Evolutionary conservation across 2,113 vertebrate genomes (phyloP).

Genomic region (Bubo bubo): DNA sequence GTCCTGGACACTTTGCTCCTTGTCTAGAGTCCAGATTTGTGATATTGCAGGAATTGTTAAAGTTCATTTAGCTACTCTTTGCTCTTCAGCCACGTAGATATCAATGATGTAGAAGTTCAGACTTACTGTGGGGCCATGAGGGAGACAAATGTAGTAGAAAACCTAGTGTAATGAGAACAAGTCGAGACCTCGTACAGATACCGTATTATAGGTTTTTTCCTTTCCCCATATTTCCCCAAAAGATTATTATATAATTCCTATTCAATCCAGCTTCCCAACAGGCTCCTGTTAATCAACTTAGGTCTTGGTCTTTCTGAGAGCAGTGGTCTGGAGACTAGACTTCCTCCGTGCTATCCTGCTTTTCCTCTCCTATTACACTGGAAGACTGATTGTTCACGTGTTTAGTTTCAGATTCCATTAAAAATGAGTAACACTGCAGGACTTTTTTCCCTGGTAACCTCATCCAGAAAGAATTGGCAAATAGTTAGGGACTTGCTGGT

Average conservation of each 20-base stretch:
- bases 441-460: not conserved
- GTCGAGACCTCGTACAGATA: not conserved
- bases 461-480: not conserved
- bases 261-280: not conserved
- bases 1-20: not conserved
- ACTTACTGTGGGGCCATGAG: not conserved
- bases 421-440: not conserved
- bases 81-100: not conserved
- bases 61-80: not conserved
- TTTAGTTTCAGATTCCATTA: not conserved
- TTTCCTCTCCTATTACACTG: not conserved
- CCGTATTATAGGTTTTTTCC: not conserved
- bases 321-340: not conserved
- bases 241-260: not conserved
- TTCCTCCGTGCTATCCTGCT: not conserved
- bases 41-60: not conserved
- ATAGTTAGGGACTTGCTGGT: not conserved
- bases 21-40: not conserved
- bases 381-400: not conserved
- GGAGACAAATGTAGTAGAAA: not conserved
- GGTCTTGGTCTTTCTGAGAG: not conserved
- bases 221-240: not conserved
- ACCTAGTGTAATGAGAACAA: not conserved
- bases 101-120: not conserved
- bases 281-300: not conserved